phyloP scores from a whole-genome alignment of 2,113 vertebrate genomes.

The Antigone vipio region DNA sequence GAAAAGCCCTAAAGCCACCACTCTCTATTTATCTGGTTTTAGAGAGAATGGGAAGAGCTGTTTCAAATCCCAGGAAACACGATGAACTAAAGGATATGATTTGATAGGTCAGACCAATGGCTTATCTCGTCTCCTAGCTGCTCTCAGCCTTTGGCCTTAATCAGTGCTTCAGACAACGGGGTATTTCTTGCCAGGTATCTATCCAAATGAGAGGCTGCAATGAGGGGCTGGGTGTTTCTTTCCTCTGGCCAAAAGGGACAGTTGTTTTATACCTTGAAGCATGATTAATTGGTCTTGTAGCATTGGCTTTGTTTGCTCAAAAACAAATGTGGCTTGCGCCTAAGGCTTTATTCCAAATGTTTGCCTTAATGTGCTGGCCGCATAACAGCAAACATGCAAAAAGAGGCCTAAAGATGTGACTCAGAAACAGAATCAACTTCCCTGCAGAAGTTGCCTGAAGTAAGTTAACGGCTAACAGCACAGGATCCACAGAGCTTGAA shows the following conservation, averaged over 20 bases:
- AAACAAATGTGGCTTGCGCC: not conserved
- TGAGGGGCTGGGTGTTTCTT: not conserved
- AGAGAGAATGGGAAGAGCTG: constrained; percentile 34
- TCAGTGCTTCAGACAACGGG: not conserved
- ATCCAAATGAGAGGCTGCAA: not conserved
- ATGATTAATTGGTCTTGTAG: not conserved
- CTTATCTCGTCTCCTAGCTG: not conserved
- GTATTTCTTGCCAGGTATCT: not conserved
- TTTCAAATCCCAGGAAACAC: constrained; percentile 15
- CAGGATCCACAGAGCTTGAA: not conserved
- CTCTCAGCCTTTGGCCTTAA: not conserved
- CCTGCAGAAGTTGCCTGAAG: not conserved
- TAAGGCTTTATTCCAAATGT: not conserved
- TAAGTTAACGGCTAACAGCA: not conserved
- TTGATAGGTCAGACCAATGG: constrained; percentile 18
- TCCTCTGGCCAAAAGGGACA: not conserved
- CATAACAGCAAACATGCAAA: not conserved
- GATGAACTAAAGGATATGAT: constrained; percentile 4
- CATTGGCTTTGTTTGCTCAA: not conserved
- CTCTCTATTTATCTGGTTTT: not conserved
- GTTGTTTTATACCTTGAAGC: not conserved
- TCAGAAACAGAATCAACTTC: not conserved
- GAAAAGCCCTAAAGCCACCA: constrained; percentile 25
- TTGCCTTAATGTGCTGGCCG: not conserved
- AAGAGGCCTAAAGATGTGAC: not conserved